phyloP scores from a whole-genome alignment of 1,140 invertebrate species.

The Drosophila obscura region DNA sequence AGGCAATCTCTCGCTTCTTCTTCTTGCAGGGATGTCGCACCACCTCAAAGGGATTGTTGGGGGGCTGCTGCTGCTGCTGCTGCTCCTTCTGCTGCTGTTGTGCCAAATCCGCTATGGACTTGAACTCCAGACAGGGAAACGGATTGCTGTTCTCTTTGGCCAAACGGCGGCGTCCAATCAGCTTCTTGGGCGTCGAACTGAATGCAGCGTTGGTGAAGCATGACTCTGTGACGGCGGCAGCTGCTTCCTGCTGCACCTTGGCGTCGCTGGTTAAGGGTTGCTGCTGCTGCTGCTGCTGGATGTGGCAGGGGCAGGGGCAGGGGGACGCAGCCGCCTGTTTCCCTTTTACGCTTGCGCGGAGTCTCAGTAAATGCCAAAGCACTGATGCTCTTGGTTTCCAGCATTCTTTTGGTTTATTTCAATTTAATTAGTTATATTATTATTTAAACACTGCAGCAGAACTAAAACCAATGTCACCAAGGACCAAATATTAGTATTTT shows the following conservation, averaged over 20 bases:
- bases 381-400: slow-evolving; percentile 70
- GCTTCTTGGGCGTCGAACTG: slow-evolving; percentile 77
- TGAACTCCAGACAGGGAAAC: slow-evolving; percentile 70
- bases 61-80: slow-evolving; percentile 6
- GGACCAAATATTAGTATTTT: background rate
- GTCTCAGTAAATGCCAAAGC: slow-evolving; percentile 64
- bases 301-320: slow-evolving; percentile 24
- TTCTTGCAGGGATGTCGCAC: slow-evolving; percentile 79
- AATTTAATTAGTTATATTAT: background rate
- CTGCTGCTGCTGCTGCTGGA: slow-evolving; percentile 37
- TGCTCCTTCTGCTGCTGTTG: slow-evolving; percentile 10
- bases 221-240: slow-evolving; percentile 43
- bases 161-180: slow-evolving; percentile 58
- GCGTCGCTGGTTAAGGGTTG: slow-evolving; percentile 24
- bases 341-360: slow-evolving; percentile 78
- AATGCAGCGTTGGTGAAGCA: slow-evolving; percentile 80
- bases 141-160: slow-evolving; percentile 55
- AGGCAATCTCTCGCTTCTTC: slow-evolving; percentile 74
- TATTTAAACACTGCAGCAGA: background rate
- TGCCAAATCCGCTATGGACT: slow-evolving; percentile 74
- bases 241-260: slow-evolving; percentile 38
- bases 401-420: slow-evolving; percentile 23
- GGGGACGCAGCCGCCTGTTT: slow-evolving; percentile 30
- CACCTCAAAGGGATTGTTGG: slow-evolving; percentile 78
- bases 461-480: background rate